Conservation (phyloP, 2,113 vertebrate species). For the Scalopus aquaticus region DNA sequence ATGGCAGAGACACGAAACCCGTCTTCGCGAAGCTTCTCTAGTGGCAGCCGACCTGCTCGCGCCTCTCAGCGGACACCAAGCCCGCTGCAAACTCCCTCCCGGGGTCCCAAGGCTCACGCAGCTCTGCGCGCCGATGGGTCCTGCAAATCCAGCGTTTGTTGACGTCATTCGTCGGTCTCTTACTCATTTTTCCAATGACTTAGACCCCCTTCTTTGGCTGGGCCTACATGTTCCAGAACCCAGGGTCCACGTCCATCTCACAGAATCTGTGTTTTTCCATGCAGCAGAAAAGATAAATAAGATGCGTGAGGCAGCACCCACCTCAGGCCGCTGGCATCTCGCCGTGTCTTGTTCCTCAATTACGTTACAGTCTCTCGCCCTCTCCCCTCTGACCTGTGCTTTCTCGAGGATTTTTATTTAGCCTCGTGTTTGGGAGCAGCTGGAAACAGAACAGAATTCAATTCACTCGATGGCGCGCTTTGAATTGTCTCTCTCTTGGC, state of each 20-base stretch:
- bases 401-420: not conserved
- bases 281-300: not conserved
- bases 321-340: not conserved
- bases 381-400: not conserved
- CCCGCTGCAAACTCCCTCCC: not conserved
- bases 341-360: not conserved
- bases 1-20: too few species aligned
- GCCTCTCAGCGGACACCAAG: too few species aligned
- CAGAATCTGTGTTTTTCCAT: not conserved
- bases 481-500: constrained; percentile 29
- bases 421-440: not conserved
- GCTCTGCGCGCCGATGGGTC: not conserved
- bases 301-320: not conserved
- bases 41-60: accelerated
- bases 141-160: not conserved
- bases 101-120: not conserved
- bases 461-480: not conserved
- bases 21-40: not conserved
- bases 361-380: not conserved
- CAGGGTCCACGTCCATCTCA: accelerated
- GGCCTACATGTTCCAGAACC: not conserved
- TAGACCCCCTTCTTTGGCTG: not conserved
- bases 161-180: not conserved
- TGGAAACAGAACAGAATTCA: constrained; percentile 20
- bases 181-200: not conserved